These are phyloP conservation scores for Philereme vetulata DNA, from an alignment of 2,888 invertebrate species.

Conservation along the genomic window DNA sequence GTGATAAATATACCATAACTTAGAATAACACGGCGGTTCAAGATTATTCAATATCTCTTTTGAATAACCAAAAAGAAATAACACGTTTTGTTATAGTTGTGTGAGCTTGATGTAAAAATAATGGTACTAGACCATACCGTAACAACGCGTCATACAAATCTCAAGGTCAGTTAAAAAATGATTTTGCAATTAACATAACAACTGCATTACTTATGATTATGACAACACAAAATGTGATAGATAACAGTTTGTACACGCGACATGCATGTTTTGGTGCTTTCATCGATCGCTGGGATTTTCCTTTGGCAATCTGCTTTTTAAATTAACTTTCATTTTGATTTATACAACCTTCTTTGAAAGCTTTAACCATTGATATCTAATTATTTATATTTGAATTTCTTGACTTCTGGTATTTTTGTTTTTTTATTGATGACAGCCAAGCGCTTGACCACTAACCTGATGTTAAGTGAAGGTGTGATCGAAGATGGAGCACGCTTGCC, in stretches of 20 bases:
- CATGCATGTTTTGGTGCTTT: slow-evolving; percentile 42
- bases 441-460: too few species aligned
- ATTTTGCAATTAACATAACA: slow-evolving; percentile 20
- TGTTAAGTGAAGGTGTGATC: too few species aligned
- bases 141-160: not conserved
- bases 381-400: too few species aligned
- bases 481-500: too few species aligned
- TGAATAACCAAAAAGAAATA: not conserved
- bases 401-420: too few species aligned
- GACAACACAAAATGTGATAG: slow-evolving; percentile 35
- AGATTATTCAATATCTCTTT: too few species aligned
- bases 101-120: slow-evolving; percentile 13
- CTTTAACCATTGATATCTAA: too few species aligned
- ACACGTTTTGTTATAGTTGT: not conserved
- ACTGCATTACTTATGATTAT: slow-evolving; percentile 31
- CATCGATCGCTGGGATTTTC: slow-evolving; percentile 48
- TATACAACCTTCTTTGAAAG: too few species aligned
- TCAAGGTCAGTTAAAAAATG: slow-evolving; percentile 22
- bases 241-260: slow-evolving; percentile 55
- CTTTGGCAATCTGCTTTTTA: slow-evolving; percentile 23
- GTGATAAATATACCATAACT: too few species aligned
- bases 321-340: not conserved
- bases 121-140: slow-evolving; percentile 1
- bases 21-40: too few species aligned
- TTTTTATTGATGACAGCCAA: too few species aligned